Evolutionary conservation across 2,888 invertebrate species (phyloP).

Genomic region (Epirrhoe alternata): DNA sequence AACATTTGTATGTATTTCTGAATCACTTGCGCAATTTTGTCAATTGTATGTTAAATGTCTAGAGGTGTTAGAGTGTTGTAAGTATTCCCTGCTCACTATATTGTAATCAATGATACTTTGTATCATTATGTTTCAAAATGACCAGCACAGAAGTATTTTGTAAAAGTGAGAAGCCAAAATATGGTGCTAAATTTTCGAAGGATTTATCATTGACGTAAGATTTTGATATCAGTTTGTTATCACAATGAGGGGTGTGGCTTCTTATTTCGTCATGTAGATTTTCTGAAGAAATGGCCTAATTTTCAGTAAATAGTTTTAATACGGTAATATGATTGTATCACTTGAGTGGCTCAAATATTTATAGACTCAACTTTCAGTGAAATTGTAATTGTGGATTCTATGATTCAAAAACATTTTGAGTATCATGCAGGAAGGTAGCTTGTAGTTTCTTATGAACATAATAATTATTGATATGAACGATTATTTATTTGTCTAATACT

Average conservation of each 20-base stretch:
- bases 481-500: neutral
- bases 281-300: constrained; percentile 54
- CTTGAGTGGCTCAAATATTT: neutral
- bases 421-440: neutral
- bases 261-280: constrained; percentile 55
- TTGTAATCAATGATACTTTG: constrained; percentile 27
- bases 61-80: constrained; percentile 24
- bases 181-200: constrained; percentile 84
- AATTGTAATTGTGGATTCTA: neutral
- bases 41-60: constrained; percentile 37
- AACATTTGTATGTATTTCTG: constrained; percentile 9
- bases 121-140: constrained; percentile 30
- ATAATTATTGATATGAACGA: neutral
- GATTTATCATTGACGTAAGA: constrained; percentile 78
- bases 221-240: constrained; percentile 73
- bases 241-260: constrained; percentile 65
- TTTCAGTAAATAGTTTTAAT: constrained; percentile 25
- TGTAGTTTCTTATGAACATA: neutral
- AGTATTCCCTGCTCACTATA: constrained; percentile 35
- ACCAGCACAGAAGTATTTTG: constrained; percentile 30
- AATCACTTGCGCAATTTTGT: constrained; percentile 33
- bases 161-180: constrained; percentile 77
- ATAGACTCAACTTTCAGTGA: neutral
- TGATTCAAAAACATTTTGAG: neutral
- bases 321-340: neutral